Evolutionary conservation across 2,797 vertebrate species (phyloP).

Genomic region (Rhinatrema bivittatum): DNA sequence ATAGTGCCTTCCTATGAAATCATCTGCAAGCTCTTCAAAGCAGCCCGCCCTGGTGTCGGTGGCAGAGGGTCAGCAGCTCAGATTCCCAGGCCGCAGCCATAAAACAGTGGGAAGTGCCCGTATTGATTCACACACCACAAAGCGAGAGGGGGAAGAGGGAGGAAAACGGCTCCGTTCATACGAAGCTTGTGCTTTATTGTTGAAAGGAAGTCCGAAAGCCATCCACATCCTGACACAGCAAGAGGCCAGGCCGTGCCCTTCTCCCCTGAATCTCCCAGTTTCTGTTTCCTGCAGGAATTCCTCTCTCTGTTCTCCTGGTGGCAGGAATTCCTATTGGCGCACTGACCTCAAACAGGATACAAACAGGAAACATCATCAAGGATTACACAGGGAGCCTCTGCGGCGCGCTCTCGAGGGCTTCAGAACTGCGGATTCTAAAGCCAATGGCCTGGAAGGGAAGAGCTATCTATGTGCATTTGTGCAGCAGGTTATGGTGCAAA

Average conservation of each 20-base stretch:
- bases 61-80: too few relatives aligned
- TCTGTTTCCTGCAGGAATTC: conserved; percentile 32
- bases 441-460: too few relatives aligned
- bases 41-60: too few relatives aligned
- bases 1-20: too few relatives aligned
- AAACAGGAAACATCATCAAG: conserved; percentile 33
- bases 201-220: conserved; percentile 24
- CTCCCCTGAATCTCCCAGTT: conserved; percentile 22
- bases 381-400: conserved; percentile 9
- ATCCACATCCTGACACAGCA: conserved; percentile 23
- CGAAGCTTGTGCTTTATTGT: conserved; percentile 27
- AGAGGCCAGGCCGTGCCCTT: conserved; percentile 15
- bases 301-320: conserved; percentile 21
- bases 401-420: conserved; percentile 10
- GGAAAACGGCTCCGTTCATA: conserved; percentile 24
- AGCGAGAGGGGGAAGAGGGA: background rate
- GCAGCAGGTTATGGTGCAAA: too few relatives aligned
- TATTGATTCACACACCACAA: background rate
- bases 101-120: background rate
- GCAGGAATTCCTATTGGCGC: conserved; percentile 32
- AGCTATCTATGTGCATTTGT: too few relatives aligned
- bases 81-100: too few relatives aligned
- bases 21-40: too few relatives aligned
- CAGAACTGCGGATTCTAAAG: too few relatives aligned
- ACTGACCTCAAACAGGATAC: conserved; percentile 27